A percentile compares a stretch with the other conserved stretches of the same genome.
Evolutionary conservation across 1,140 invertebrate genomes (phyloP).

Genomic region (Caenorhabditis elegans): WBcel235 BX284606.5:11428501-11429000

Average conservation of each 20-base stretch:
- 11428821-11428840: background rate
- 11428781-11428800: slow-evolving; percentile 16
- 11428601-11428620: slow-evolving; percentile 5
- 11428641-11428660: background rate
- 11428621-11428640: background rate
- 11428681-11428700: too few species aligned
- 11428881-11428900: background rate
- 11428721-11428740: too few species aligned
- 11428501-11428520: slow-evolving; percentile 39
- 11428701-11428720: too few species aligned
- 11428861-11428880: background rate
- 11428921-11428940: background rate
- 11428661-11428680: background rate
- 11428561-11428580: slow-evolving; percentile 6
- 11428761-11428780: slow-evolving; percentile 19
- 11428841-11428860: slow-evolving; percentile 11
- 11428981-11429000: background rate
- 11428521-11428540: slow-evolving; percentile 40
- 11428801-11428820: slow-evolving; percentile 9
- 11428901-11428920: background rate
- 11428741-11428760: slow-evolving; percentile 21
- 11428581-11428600: slow-evolving; percentile 24
- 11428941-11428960: background rate
- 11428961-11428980: background rate
- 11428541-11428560: slow-evolving; percentile 42